Evolutionary conservation across 2,797 vertebrate genomes (phyloP), one percentile per base, ranked within the genome.

Genomic region (Megalops cyprinoides): DNA sequence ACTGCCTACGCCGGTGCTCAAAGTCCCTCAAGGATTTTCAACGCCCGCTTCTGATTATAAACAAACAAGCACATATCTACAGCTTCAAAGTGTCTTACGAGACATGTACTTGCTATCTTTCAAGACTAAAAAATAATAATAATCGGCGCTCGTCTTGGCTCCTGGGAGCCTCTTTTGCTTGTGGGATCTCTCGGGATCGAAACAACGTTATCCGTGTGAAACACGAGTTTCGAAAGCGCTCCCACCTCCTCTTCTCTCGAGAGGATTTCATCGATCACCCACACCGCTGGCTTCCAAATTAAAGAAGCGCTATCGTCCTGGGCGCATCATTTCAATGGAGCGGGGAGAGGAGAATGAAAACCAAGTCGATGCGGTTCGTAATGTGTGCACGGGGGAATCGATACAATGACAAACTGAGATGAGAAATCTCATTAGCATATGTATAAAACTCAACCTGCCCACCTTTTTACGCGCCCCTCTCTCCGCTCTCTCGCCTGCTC

Each of bases 181-280:
- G 37, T 31, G 31, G 44, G 3, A 1, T 75, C 79, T 37, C 79
- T 18, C 20, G 79, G 71, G 28, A 80, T 6, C 2, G 18, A n/a
- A 49, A 23, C 71, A 62, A 73, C 3, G 46, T 25, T 58, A 60
- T 80, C 71, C 76, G 56, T 15, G 53, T 39, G 79, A 65, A 74
- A 51, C 44, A 60, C 37, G 18, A 56, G 39, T 23, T 58, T 56
- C 48, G 69, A 58, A 15, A 58, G 65, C 0, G 23, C 42, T 14
- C 69, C 55, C 51, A 18, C 44, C 44, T 49, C 51, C 6, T 46
- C 8, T 31, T 7, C 25, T 20, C 62, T 7, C 48, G 69, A 37
- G 69, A 56, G 49, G 10, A 28, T 18, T 51, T 39, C 28, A 75
- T 80, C 12, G 42, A 75, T 80, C 71, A 10, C 28, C 62, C 42